phyloP scores from a whole-genome alignment of 2,113 vertebrate genomes.

The Rhea pennata region DNA sequence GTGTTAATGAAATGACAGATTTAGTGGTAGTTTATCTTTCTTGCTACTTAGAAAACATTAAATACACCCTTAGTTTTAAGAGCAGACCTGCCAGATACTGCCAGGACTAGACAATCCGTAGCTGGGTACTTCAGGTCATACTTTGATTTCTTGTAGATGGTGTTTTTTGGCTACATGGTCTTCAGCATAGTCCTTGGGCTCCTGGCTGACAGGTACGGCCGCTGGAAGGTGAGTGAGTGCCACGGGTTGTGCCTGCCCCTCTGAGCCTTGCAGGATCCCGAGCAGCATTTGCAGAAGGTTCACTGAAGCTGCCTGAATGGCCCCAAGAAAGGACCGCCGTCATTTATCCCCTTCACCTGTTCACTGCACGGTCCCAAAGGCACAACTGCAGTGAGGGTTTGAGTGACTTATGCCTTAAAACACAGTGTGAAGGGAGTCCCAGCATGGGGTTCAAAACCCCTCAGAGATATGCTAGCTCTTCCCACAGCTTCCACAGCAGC shows the following conservation, averaged over 20 bases:
- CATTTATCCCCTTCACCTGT: background rate
- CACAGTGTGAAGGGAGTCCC: background rate
- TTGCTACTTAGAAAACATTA: background rate
- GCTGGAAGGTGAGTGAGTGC: constrained; percentile 86
- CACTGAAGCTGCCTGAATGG: background rate
- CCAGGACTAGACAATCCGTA: background rate
- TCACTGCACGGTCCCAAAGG: background rate
- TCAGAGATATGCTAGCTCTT: no score
- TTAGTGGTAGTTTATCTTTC: background rate
- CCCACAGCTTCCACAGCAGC: background rate
- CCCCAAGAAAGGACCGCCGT: no score
- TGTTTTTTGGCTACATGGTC: constrained; percentile 95
- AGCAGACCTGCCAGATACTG: background rate
- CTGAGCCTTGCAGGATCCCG: accelerated
- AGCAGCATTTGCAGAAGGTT: background rate
- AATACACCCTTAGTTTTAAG: background rate
- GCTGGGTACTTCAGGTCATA: background rate
- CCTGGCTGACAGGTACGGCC: constrained; percentile 89
- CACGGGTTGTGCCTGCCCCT: accelerated
- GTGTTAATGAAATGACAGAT: background rate
- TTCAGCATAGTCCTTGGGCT: constrained; percentile 89
- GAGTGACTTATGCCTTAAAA: background rate
- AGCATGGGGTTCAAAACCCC: background rate
- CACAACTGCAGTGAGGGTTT: no score
- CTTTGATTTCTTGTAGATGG: constrained; percentile 82